Conservation (phyloP, 2,113 vertebrate genomes). For the Phalacrocorax pelagicus region DNA sequence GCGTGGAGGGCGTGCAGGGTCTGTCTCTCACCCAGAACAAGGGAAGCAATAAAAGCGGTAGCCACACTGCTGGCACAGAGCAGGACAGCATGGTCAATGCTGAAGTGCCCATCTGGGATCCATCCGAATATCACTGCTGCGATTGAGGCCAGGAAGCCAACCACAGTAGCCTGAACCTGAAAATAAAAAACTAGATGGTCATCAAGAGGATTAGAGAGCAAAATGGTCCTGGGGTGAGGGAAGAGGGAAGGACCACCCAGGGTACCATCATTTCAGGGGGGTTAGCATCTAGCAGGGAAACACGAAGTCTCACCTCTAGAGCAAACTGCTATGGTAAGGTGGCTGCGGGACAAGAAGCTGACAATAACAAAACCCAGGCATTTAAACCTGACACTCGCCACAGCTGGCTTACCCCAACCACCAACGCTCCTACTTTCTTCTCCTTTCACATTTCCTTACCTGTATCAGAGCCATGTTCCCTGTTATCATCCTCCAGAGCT, state of each 20-base stretch:
- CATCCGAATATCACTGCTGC: constrained; percentile 95
- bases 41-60: constrained; percentile 95
- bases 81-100: constrained; percentile 88
- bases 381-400: background rate
- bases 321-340: rapidly evolving
- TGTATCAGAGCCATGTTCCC: constrained; percentile 98
- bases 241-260: background rate
- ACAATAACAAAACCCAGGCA: background rate
- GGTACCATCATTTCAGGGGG: background rate
- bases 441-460: constrained; percentile 67
- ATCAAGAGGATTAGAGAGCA: background rate
- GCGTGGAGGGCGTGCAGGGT: background rate
- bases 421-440: background rate
- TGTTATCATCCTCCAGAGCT: constrained; percentile 96
- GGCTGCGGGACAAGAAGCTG: background rate
- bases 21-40: constrained; percentile 85
- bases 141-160: constrained; percentile 95
- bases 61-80: constrained; percentile 97
- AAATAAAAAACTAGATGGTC: background rate
- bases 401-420: background rate
- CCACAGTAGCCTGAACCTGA: constrained; percentile 97
- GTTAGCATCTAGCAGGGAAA: background rate
- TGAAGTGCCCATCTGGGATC: constrained; percentile 96
- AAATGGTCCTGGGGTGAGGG: background rate
- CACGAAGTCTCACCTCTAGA: background rate